phyloP scores from a whole-genome alignment of 1,140 invertebrate species.

The Drosophila jambulina region DNA sequence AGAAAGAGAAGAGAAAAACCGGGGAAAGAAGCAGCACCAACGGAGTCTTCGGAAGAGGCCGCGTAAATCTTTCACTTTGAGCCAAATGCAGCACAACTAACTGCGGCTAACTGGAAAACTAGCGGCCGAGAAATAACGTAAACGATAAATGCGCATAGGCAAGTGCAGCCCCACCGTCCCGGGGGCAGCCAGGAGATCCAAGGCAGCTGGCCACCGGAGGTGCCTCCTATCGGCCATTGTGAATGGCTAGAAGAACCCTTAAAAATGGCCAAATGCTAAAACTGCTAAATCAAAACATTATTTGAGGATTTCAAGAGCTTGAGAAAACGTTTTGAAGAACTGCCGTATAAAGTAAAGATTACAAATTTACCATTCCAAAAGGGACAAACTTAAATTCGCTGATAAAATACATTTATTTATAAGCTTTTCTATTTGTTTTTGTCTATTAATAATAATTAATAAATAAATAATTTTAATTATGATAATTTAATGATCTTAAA shows the following conservation, averaged over 20 bases:
- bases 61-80: constrained; percentile 83
- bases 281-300: neutral
- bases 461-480: no score
- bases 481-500: no score
- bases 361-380: no score
- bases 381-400: no score
- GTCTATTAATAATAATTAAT: no score
- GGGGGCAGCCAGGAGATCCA: constrained; percentile 11
- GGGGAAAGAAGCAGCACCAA: constrained; percentile 10
- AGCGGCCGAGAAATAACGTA: constrained; percentile 81
- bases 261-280: neutral
- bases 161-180: constrained; percentile 57
- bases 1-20: neutral
- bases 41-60: constrained; percentile 48
- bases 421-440: no score
- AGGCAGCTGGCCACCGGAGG: constrained; percentile 54
- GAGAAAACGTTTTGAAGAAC: no score
- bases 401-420: no score
- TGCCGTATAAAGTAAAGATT: no score
- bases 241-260: constrained; percentile 15
- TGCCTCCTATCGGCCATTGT: neutral
- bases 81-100: constrained; percentile 80
- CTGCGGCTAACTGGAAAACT: constrained; percentile 81
- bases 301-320: neutral
- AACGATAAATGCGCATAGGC: constrained; percentile 82